These are phyloP conservation scores for Platysternon megacephalum DNA, from an alignment of 2,113 vertebrate species.

Conservation along the genomic window DNA sequence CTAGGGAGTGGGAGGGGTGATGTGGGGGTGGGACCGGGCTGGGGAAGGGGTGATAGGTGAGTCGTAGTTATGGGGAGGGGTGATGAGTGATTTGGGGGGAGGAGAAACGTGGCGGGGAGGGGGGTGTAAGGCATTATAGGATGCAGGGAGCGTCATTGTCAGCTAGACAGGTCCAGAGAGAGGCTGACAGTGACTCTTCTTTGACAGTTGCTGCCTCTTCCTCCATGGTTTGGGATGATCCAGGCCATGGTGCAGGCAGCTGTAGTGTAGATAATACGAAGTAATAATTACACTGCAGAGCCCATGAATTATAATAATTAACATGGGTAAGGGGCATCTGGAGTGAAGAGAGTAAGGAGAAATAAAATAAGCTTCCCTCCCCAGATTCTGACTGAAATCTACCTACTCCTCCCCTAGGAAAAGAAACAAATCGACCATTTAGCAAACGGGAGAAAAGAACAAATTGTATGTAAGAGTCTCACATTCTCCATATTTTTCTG, in stretches of 20 bases:
- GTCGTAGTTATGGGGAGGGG: too few species aligned
- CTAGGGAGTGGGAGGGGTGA: too few species aligned
- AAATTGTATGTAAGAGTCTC: not conserved
- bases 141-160: not conserved
- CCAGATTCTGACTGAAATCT: not conserved
- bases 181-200: not conserved
- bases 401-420: not conserved
- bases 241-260: not conserved
- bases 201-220: not conserved
- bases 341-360: not conserved
- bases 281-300: not conserved
- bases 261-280: not conserved
- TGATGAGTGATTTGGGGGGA: too few species aligned
- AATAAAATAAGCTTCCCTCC: not conserved
- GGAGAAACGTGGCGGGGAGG: too few species aligned
- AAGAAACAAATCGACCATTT: not conserved
- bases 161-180: too few species aligned
- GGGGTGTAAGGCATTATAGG: too few species aligned
- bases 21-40: too few species aligned
- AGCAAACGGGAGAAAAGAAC: not conserved
- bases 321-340: not conserved
- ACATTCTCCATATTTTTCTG: not conserved
- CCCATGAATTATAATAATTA: not conserved
- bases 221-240: not conserved
- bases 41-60: too few species aligned